phyloP scores from a whole-genome alignment of 2,113 vertebrate genomes.

The Neotoma lepida region DNA sequence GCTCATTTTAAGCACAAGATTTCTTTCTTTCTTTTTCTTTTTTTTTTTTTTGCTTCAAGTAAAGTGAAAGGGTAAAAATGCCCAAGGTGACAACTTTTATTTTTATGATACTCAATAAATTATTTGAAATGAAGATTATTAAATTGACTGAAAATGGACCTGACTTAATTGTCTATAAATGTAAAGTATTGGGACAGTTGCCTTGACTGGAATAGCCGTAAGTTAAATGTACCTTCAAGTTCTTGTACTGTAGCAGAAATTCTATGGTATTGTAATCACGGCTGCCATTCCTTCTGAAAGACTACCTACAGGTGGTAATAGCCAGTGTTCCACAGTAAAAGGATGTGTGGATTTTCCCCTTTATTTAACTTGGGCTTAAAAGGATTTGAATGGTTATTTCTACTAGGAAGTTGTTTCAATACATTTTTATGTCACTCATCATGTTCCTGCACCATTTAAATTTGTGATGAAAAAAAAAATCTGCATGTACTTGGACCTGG shows the following conservation, averaged over 20 bases:
- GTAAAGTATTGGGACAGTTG: constrained; percentile 54
- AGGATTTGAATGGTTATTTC: constrained; percentile 59
- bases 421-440: constrained; percentile 40
- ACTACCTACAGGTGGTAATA: constrained; percentile 51
- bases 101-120: constrained; percentile 57
- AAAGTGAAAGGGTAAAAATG: constrained; percentile 48
- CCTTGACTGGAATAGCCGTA: constrained; percentile 12
- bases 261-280: constrained; percentile 20
- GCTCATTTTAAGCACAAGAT: background rate
- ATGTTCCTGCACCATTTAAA: constrained; percentile 55
- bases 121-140: constrained; percentile 67
- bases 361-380: constrained; percentile 65
- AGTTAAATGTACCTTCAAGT: constrained; percentile 41
- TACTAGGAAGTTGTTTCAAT: constrained; percentile 52
- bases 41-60: background rate
- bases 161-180: constrained; percentile 60
- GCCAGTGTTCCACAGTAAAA: constrained; percentile 20
- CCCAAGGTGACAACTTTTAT: background rate
- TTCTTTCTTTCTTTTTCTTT: background rate
- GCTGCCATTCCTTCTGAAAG: constrained; percentile 42
- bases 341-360: constrained; percentile 16
- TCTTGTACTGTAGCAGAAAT: constrained; percentile 6
- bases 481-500: constrained; percentile 14
- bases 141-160: constrained; percentile 55
- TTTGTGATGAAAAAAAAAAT: constrained; percentile 56